Percentiles rank a stretch among this genome's conserved stretches.
These are phyloP conservation scores for Orussus abietinus DNA, from an alignment of 1,140 invertebrate species.

Conservation along the genomic window DNA sequence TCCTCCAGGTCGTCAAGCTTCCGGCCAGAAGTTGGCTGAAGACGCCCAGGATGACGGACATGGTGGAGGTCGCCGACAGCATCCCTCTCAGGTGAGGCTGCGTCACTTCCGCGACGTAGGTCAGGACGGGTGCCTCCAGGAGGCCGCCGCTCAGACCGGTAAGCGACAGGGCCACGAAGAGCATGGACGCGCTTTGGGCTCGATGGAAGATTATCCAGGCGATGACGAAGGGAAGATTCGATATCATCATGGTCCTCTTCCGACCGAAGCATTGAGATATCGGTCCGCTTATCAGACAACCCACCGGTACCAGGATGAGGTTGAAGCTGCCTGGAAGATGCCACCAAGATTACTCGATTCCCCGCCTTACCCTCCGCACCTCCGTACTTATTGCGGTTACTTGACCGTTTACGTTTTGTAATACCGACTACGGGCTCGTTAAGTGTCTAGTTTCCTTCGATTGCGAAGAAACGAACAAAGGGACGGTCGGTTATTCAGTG, in stretches of 20 bases:
- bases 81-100: constrained; percentile 72
- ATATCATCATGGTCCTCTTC: constrained; percentile 67
- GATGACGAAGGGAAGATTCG: constrained; percentile 67
- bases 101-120: constrained; percentile 76
- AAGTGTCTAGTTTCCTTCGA: no score
- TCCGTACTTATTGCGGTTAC: no score
- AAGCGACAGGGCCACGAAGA: constrained; percentile 65
- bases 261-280: constrained; percentile 67
- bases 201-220: constrained; percentile 71
- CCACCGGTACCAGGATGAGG: constrained; percentile 70
- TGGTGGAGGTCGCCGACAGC: constrained; percentile 67
- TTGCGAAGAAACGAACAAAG: no score
- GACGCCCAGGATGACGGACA: constrained; percentile 69
- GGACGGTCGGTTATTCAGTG: no score
- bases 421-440: no score
- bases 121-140: constrained; percentile 74
- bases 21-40: constrained; percentile 69
- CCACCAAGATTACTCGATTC: no score
- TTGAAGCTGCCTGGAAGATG: constrained; percentile 67
- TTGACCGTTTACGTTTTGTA: no score
- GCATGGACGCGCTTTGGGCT: constrained; percentile 55
- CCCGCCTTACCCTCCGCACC: no score
- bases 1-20: constrained; percentile 66
- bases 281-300: constrained; percentile 67
- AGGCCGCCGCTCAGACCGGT: constrained; percentile 71